Conservation (phyloP, 2,888 invertebrate genomes). For the Hyposoter didymator region DNA sequence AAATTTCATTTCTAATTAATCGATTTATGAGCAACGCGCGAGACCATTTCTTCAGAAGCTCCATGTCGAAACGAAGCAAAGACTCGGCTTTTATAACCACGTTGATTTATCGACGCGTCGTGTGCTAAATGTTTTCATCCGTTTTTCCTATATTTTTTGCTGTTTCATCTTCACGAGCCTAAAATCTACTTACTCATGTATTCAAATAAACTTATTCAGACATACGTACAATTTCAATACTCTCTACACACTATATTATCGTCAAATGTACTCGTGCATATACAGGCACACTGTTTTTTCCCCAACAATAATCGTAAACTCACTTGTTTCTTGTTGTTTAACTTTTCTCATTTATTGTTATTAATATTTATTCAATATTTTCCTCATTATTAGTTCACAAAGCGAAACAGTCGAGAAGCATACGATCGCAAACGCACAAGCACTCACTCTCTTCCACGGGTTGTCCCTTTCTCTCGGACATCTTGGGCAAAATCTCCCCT, state of each 20-base stretch:
- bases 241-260: conserved; percentile 35
- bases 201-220: conserved; percentile 62
- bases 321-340: conserved; percentile 51
- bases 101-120: conserved; percentile 49
- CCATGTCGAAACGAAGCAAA: conserved; percentile 56
- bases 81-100: conserved; percentile 55
- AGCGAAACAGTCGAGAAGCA: conserved; percentile 55
- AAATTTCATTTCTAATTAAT: background rate
- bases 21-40: background rate
- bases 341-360: conserved; percentile 54
- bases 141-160: conserved; percentile 48
- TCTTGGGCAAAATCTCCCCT: conserved; percentile 65
- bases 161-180: conserved; percentile 56
- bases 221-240: conserved; percentile 57
- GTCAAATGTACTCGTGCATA: conserved; percentile 47
- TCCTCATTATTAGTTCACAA: conserved; percentile 27
- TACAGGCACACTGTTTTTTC: conserved; percentile 45
- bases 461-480: conserved; percentile 68
- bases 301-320: conserved; percentile 32
- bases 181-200: conserved; percentile 61
- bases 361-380: conserved; percentile 39
- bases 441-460: conserved; percentile 28
- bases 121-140: conserved; percentile 20
- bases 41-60: background rate
- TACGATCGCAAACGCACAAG: conserved; percentile 53